Conservation (phyloP, 2,113 vertebrate species). For the Nyctibius bracteatus region DNA sequence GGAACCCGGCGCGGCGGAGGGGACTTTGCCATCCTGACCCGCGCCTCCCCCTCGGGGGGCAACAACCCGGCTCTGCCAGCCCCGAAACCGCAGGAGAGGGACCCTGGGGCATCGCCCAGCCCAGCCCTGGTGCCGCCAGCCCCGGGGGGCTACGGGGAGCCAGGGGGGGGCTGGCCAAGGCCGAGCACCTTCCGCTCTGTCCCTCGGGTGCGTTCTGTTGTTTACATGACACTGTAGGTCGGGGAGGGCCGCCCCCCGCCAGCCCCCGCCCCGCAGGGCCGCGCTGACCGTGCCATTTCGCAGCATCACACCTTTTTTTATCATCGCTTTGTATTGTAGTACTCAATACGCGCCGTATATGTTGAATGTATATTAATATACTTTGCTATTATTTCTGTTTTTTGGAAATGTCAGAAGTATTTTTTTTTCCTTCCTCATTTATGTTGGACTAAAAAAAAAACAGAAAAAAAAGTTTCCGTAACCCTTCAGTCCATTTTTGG, state of each 20-base stretch:
- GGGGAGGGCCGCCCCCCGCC: slow-evolving; percentile 32
- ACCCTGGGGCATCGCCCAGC: not conserved
- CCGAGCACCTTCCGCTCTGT: not conserved
- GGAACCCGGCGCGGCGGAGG: slow-evolving; percentile 38
- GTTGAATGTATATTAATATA: slow-evolving; percentile 81
- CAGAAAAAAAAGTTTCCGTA: slow-evolving; percentile 46
- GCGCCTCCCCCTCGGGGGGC: too few species aligned
- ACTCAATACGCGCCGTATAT: slow-evolving; percentile 71
- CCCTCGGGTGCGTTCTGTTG: slow-evolving; percentile 6
- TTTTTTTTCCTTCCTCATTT: slow-evolving; percentile 74
- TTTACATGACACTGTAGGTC: slow-evolving; percentile 62
- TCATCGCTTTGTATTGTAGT: slow-evolving; percentile 79
- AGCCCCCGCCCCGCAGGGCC: slow-evolving; percentile 32
- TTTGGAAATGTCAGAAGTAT: slow-evolving; percentile 77
- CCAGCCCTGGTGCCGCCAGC: too few species aligned
- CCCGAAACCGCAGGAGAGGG: not conserved
- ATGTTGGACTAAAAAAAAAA: slow-evolving; percentile 69
- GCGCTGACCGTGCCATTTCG: slow-evolving; percentile 59
- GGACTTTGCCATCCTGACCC: not conserved
- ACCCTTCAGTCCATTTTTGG: slow-evolving; percentile 62
- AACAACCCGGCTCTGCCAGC: not conserved
- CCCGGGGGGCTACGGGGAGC: not conserved
- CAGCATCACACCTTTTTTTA: slow-evolving; percentile 63
- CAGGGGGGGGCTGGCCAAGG: too few species aligned
- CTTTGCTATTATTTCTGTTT: slow-evolving; percentile 78